phyloP scores from a whole-genome alignment of 2,888 invertebrate species.

The Drosophila birchii region DNA sequence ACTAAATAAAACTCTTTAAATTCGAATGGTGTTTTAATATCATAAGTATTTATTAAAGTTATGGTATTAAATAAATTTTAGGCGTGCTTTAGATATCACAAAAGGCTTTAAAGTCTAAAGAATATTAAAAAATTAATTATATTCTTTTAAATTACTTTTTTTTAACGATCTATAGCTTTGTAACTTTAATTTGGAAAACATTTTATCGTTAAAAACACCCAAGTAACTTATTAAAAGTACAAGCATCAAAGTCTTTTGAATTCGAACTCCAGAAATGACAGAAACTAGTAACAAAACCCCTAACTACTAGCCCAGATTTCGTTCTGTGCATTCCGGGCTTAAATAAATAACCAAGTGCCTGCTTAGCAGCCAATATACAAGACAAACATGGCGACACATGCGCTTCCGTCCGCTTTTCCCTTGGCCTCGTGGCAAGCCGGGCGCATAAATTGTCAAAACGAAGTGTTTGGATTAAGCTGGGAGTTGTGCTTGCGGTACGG shows the following conservation, averaged over 20 bases:
- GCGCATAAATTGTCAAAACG: conserved; percentile 72
- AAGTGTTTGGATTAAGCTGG: conserved; percentile 67
- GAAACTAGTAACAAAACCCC: background rate
- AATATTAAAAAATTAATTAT: too few species aligned
- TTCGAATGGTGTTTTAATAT: too few species aligned
- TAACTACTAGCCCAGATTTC: background rate
- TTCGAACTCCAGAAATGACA: background rate
- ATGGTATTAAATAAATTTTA: too few species aligned
- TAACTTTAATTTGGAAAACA: too few species aligned
- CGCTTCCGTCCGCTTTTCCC: conserved; percentile 5
- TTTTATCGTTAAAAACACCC: too few species aligned
- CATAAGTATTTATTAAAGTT: too few species aligned
- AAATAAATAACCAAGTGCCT: conserved; percentile 54
- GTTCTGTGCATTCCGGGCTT: conserved; percentile 26
- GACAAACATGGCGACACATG: conserved; percentile 64
- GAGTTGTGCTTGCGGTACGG: conserved; percentile 23
- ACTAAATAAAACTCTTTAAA: too few species aligned
- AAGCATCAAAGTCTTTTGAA: background rate
- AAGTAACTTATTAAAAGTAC: too few species aligned
- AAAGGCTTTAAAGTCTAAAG: too few species aligned
- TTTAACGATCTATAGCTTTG: too few species aligned
- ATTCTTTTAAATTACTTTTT: too few species aligned
- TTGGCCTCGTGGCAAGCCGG: conserved; percentile 28
- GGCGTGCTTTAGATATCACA: too few species aligned
- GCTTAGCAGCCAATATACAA: conserved; percentile 57